Conservation (phyloP, 2,888 invertebrate genomes). For the Morpho deidamia region DNA sequence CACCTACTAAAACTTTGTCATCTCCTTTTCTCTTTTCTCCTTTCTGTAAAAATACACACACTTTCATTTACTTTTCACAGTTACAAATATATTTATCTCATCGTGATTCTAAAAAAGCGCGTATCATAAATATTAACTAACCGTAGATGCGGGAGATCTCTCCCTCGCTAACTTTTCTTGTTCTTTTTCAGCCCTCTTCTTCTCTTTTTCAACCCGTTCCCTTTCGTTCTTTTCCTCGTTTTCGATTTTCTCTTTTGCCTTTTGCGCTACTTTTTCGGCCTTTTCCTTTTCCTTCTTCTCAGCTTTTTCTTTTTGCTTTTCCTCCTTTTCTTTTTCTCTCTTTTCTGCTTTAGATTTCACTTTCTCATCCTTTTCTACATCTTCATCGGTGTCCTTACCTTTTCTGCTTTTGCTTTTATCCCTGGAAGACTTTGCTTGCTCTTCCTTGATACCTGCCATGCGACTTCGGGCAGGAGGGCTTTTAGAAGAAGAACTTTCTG, state of each 20-base stretch:
- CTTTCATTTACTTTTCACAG: too few species aligned
- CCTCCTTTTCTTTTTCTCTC: slow-evolving; percentile 2
- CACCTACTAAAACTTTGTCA: too few species aligned
- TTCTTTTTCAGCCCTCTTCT: slow-evolving; percentile 14
- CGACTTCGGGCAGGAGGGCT: slow-evolving; percentile 15
- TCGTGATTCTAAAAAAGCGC: too few species aligned
- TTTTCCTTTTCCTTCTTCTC: slow-evolving; percentile 3
- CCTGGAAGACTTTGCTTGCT: slow-evolving; percentile 5
- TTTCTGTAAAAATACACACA: too few species aligned
- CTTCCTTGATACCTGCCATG: slow-evolving; percentile 19
- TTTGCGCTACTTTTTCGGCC: background rate
- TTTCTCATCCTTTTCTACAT: background rate
- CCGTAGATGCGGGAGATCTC: background rate
- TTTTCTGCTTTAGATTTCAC: slow-evolving; percentile 2
- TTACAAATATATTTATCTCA: too few species aligned
- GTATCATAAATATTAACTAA: too few species aligned
- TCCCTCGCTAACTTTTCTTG: slow-evolving; percentile 7
- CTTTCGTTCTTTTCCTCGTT: slow-evolving; percentile 15
- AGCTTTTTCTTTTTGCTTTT: slow-evolving; percentile 12
- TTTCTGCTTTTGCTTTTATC: background rate
- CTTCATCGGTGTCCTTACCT: background rate
- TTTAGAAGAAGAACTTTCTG: slow-evolving; percentile 18
- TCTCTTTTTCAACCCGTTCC: slow-evolving; percentile 21
- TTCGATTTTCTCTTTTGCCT: slow-evolving; percentile 13
- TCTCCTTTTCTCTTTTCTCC: too few species aligned